Base-by-base conservation (phyloP, 1,140 invertebrate species). In the Macrobrachium nipponense region DNA sequence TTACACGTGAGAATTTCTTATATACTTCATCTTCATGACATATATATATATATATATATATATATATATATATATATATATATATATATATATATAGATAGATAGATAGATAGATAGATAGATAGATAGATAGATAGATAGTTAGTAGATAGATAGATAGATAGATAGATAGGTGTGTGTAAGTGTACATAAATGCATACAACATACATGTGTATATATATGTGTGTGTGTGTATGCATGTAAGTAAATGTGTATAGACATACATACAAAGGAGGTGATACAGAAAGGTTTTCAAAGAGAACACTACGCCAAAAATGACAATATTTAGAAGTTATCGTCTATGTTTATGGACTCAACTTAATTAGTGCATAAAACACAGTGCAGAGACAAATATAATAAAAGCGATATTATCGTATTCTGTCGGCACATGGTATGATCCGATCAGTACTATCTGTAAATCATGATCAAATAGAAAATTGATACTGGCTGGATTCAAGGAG, bases 1-100 rank as follows among this genome's bases (percentile, higher is more conserved):
- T 5, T 51, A 51, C 10, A 51, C 44, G 10, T 5, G 10, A 10
- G 10, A 51, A 51, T 51, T 51, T 5, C 10, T 5, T 51, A 51
- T 51, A n/a, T n/a, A n/a, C 44, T 51, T 5, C 44, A 51, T 51
- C 5, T 51, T 5, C 44, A 51, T 51, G 10, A 51, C 11, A 51
- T 6, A 51, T 6, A 51, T 6, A 51, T 6, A 51, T 6, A 51
- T 51, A 51, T 51, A 51, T 51, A 51, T 51, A 51, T 51, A 51
- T 51, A 51, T 51, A 51, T 51, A 51, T 51, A 51, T 51, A 51
- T 51, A 51, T 51, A 51, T 23, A 66, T 23, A 23, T 23, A 66
- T 66, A 66, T 20, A 66, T 66, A 66, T 66, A 66, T 66, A 66
- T 66, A 66, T 66, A 66, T 66, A 66, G 10, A 66, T 11, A 66